A percentile compares a stretch with the other conserved stretches of the same genome.
Evolutionary conservation across 1,140 invertebrate species (phyloP).

Genomic region (Medauroidea extradentata): DNA sequence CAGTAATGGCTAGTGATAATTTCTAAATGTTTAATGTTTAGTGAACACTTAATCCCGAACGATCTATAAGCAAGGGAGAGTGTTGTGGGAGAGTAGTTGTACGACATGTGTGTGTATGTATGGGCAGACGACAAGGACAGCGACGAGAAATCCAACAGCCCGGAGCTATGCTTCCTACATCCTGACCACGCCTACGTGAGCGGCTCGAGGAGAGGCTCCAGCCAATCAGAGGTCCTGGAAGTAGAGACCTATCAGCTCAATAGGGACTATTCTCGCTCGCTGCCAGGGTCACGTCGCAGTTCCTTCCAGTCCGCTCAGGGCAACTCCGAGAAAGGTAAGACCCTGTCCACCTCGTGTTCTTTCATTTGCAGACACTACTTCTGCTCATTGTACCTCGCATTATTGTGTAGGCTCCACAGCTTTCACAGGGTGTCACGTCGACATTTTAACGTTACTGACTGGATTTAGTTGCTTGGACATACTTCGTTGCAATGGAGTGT

Average conservation of each 20-base stretch:
- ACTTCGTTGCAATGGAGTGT: no score
- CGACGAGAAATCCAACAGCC: slow-evolving; percentile 11
- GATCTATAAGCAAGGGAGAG: background rate
- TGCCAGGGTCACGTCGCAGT: slow-evolving; percentile 75
- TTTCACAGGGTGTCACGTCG: no score
- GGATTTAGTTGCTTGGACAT: no score
- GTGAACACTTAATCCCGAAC: background rate
- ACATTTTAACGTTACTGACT: no score
- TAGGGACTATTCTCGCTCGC: slow-evolving; percentile 77
- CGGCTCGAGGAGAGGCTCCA: slow-evolving; percentile 68
- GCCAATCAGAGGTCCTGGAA: slow-evolving; percentile 78
- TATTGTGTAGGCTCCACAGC: no score
- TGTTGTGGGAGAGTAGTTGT: background rate
- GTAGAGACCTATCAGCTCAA: slow-evolving; percentile 79
- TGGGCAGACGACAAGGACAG: slow-evolving; percentile 11
- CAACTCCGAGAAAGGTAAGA: slow-evolving; percentile 11
- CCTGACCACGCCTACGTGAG: slow-evolving; percentile 72
- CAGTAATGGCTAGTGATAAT: no score
- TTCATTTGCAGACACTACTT: no score
- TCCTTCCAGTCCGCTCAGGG: slow-evolving; percentile 62
- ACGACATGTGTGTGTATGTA: background rate
- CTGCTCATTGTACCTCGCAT: no score
- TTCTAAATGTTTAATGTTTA: no score
- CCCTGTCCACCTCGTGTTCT: no score
- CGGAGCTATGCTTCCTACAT: slow-evolving; percentile 52